Base-by-base conservation (phyloP, 2,113 vertebrate genomes). In the Chionis minor region DNA sequence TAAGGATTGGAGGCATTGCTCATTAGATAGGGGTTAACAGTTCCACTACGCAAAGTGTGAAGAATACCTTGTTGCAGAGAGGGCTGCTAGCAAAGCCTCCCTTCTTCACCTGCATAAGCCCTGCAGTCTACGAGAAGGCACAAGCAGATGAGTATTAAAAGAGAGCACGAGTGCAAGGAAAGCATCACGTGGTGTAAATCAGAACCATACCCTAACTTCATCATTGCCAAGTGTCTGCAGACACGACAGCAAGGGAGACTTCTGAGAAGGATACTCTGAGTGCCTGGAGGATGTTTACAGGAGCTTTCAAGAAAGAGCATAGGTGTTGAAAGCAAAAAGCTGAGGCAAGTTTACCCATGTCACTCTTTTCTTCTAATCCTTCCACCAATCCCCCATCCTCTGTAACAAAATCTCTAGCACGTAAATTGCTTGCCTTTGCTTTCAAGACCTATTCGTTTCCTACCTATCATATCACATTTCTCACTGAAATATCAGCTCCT, bases 401-500 rank as follows among this genome's bases (percentile, higher is more conserved):
- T 42, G 2, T 44, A 94, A 70, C 49, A 93, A 69, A 91, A 91
- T 81, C 49, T 69, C 78, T 56, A 87, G n/a, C 61, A 87, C 54
- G 62, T 52, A 72, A 90, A 92, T 28, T 69, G 23, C 73, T 87
- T 67, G 69, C 40, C 86, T 91, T 95, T 81, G 58, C 85, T 85
- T 93, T 90, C 84, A 63, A 91, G 73, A 84, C 38, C 77, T 81
- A 51, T 91, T 95, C 70, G 49, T 91, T 93, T 82, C 90, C 90
- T 96, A 96, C 91, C 91, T 95, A 82, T 88, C 83, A 66, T 54
- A 66, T 75, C 87, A 88, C 54, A 88, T 94, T 95, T 90, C 93
- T 97, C 90, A 85, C 90, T 52, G 81, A 94, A 96, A 80, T 96
- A 96, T 42, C 95, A 95, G 65, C 69, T 92, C 70, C 93, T 87